These are phyloP conservation scores for Hemiprocne comata DNA, from an alignment of 2,113 vertebrate genomes.

Conservation along the genomic window DNA sequence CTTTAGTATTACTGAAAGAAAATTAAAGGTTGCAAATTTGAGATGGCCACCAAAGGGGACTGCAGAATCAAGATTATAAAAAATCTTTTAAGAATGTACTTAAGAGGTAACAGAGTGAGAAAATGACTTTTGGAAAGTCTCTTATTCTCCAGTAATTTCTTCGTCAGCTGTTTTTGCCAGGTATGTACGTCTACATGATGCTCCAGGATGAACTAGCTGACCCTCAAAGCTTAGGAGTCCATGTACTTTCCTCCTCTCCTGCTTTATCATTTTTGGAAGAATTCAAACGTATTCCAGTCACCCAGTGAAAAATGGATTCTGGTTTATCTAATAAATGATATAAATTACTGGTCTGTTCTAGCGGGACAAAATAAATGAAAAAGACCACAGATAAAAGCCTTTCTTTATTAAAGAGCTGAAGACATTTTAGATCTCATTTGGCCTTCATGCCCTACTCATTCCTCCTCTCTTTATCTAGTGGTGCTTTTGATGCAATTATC, in stretches of 20 bases:
- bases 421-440: constrained; percentile 49
- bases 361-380: constrained; percentile 56
- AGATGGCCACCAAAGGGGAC: neutral
- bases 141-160: constrained; percentile 11
- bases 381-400: constrained; percentile 57
- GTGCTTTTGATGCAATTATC: constrained; percentile 39
- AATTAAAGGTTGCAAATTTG: neutral
- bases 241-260: neutral
- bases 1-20: neutral
- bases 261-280: constrained; percentile 3
- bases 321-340: constrained; percentile 59
- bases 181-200: neutral
- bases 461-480: neutral
- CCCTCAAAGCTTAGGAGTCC: neutral
- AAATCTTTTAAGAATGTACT: constrained; percentile 7
- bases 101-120: neutral
- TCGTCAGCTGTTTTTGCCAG: neutral
- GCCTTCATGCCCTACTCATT: constrained; percentile 30
- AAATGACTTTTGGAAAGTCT: neutral
- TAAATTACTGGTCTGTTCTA: constrained; percentile 41
- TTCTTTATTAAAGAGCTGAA: constrained; percentile 24
- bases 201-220: neutral
- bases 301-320: constrained; percentile 29
- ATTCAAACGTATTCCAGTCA: constrained; percentile 43
- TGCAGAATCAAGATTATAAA: neutral